These are phyloP conservation scores for Dendrocopos noguchii DNA, from an alignment of 2,113 vertebrate genomes.

Conservation along the genomic window DNA sequence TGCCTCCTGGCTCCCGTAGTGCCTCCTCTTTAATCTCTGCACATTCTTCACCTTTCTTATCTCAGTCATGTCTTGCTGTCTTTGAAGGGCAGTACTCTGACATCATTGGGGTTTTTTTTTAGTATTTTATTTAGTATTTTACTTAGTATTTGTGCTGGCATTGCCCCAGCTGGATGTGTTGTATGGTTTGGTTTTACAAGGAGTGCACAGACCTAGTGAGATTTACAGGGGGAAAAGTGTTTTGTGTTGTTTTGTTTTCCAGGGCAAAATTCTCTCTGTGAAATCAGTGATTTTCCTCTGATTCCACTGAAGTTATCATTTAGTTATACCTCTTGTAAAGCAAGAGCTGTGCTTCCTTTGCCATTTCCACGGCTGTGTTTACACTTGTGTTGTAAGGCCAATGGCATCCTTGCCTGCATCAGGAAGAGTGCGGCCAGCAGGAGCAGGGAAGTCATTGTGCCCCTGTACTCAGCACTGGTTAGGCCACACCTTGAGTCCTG, in stretches of 20 bases:
- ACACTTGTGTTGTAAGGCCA: not conserved
- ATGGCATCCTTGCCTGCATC: too few species aligned
- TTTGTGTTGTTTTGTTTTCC: not conserved
- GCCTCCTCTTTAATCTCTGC: not conserved
- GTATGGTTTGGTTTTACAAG: not conserved
- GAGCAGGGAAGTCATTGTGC: too few species aligned
- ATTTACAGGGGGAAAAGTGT: not conserved
- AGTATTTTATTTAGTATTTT: not conserved
- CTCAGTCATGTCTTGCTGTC: not conserved
- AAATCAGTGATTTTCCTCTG: not conserved
- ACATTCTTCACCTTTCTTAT: conserved; percentile 10
- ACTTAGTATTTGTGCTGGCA: not conserved
- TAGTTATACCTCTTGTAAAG: not conserved
- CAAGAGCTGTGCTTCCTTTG: not conserved
- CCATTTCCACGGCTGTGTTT: not conserved
- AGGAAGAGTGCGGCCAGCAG: too few species aligned
- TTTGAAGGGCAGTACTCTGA: not conserved
- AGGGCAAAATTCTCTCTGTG: not conserved
- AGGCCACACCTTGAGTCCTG: too few species aligned
- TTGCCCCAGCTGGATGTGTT: not conserved
- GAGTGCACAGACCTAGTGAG: too few species aligned
- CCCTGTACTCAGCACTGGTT: too few species aligned
- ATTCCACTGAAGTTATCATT: not conserved
- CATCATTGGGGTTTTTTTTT: not conserved
- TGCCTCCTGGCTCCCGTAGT: not conserved